These are phyloP conservation scores for Carettochelys insculpta DNA, from an alignment of 2,113 vertebrate genomes.

Conservation along the genomic window DNA sequence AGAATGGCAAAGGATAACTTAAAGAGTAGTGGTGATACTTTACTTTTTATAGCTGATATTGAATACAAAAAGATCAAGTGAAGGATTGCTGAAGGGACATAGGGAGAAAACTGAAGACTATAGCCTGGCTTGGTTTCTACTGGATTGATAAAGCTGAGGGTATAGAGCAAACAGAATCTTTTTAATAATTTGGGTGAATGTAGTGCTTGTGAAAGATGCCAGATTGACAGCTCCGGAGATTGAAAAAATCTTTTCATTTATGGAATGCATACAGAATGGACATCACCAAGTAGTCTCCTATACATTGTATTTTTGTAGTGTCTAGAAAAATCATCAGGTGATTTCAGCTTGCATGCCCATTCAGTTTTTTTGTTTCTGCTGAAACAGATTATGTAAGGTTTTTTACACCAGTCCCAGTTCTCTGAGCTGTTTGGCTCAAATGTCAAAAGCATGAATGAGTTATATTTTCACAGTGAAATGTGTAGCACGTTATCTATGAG, in stretches of 20 bases:
- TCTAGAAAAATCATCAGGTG: not conserved
- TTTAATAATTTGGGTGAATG: slow-evolving; percentile 64
- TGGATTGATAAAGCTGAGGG: slow-evolving; percentile 48
- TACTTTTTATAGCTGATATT: not conserved
- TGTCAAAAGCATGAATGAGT: not conserved
- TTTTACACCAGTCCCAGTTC: not conserved
- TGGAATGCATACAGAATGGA: slow-evolving; percentile 33
- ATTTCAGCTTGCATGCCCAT: not conserved
- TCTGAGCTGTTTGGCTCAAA: not conserved
- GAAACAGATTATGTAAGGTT: not conserved
- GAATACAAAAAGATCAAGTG: slow-evolving; percentile 47
- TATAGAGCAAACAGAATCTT: slow-evolving; percentile 33
- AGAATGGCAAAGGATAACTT: not conserved
- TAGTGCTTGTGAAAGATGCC: slow-evolving; percentile 43
- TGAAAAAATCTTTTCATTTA: slow-evolving; percentile 49
- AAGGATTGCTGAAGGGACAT: slow-evolving; percentile 33
- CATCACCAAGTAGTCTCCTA: not conserved
- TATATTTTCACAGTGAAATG: not conserved
- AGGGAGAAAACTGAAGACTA: slow-evolving; percentile 57
- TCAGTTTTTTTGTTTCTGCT: not conserved
- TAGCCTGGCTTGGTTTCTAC: slow-evolving; percentile 58
- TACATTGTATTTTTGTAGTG: slow-evolving; percentile 2
- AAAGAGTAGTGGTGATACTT: not conserved
- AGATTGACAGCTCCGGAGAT: slow-evolving; percentile 24
- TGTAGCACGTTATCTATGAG: not conserved